phyloP scores from a whole-genome alignment of 2,113 vertebrate genomes.

The Tenrec ecaudatus region DNA sequence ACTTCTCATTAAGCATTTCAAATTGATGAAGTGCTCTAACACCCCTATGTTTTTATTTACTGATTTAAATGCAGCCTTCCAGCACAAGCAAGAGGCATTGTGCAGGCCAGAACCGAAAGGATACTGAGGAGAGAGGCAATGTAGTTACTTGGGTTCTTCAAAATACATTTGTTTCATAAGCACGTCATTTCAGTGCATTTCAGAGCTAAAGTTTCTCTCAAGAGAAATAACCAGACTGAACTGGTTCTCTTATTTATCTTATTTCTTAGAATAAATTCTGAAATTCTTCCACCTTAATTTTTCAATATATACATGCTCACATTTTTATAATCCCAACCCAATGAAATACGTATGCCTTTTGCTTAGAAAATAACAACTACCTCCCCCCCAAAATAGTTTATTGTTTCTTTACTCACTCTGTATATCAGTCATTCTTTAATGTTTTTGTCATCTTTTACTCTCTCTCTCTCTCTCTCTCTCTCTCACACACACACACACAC shows the following conservation, averaged over 20 bases:
- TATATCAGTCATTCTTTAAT: neutral
- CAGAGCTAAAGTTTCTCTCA: neutral
- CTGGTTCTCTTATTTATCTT: neutral
- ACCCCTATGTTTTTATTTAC: constrained; percentile 58
- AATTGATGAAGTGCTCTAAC: constrained; percentile 66
- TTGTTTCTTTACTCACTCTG: neutral
- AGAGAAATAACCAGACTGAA: neutral
- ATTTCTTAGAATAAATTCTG: neutral
- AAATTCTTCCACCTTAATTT: neutral
- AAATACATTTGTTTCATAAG: constrained; percentile 3
- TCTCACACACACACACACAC: neutral
- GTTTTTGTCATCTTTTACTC: neutral
- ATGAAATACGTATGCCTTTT: neutral
- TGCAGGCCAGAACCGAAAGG: neutral
- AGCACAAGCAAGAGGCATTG: neutral
- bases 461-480: too few species aligned
- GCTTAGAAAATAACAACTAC: too few species aligned
- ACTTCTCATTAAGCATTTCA: constrained; percentile 69
- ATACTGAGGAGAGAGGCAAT: neutral
- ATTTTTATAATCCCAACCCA: neutral
- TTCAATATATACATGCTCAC: neutral
- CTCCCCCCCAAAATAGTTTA: neutral
- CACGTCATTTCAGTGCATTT: neutral
- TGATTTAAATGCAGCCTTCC: constrained; percentile 53
- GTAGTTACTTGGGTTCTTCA: neutral